A percentile compares a stretch with the other conserved stretches of the same genome.
These are phyloP conservation scores for Deilephila porcellus DNA, from an alignment of 2,888 invertebrate species.

Conservation along the genomic window DNA sequence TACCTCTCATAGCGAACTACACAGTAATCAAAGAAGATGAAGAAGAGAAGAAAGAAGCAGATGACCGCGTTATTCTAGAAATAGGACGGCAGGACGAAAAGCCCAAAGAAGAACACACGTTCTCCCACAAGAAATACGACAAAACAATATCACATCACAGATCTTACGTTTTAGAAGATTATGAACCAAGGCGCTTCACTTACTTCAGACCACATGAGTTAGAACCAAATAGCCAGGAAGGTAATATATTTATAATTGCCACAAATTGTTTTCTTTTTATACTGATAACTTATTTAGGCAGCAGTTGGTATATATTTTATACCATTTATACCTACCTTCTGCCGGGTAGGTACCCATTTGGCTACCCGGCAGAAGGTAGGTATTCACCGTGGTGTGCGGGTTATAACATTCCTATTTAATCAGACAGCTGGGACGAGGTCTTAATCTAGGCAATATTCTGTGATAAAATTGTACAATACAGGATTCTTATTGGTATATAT, in stretches of 20 bases:
- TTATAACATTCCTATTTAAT: too few species aligned
- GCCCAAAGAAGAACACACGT: constrained; percentile 74
- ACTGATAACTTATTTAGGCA: too few species aligned
- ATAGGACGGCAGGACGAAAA: constrained; percentile 80
- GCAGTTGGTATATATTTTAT: too few species aligned
- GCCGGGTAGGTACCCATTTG: too few species aligned
- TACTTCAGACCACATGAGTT: constrained; percentile 74
- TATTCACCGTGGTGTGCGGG: too few species aligned
- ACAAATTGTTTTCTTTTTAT: neutral
- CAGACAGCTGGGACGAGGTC: too few species aligned
- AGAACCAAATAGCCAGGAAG: constrained; percentile 62
- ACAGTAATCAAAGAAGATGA: constrained; percentile 71
- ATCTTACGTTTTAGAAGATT: constrained; percentile 78
- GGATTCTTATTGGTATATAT: too few species aligned
- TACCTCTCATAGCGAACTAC: constrained; percentile 75
- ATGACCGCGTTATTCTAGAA: constrained; percentile 78
- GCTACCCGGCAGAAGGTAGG: too few species aligned
- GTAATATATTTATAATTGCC: constrained; percentile 45
- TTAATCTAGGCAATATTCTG: too few species aligned
- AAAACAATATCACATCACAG: constrained; percentile 80
- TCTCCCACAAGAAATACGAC: constrained; percentile 82
- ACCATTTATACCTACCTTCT: too few species aligned
- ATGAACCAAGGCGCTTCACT: constrained; percentile 67
- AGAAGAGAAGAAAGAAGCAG: constrained; percentile 67
- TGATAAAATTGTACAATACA: too few species aligned